Evolutionary conservation across 2,113 vertebrate species (phyloP).

Genomic region (Cyphomyrus discorhynchus): DNA sequence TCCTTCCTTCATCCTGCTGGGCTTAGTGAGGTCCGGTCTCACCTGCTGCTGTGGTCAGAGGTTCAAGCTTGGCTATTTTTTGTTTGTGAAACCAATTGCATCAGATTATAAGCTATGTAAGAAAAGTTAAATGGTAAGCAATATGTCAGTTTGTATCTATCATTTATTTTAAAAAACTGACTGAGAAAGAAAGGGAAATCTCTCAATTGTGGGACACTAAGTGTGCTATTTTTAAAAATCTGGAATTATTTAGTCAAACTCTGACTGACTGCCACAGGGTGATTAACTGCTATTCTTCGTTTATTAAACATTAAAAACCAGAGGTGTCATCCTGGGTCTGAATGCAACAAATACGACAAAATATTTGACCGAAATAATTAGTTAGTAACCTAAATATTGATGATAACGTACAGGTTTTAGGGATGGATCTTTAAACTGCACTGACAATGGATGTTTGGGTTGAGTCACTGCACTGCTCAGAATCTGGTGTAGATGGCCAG

Average conservation of each 20-base stretch:
- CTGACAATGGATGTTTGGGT: background rate
- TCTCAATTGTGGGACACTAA: background rate
- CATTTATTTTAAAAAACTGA: background rate
- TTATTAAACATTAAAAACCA: background rate
- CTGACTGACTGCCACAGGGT: background rate
- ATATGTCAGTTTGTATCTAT: background rate
- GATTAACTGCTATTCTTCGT: background rate
- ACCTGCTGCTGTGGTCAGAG: conserved; percentile 1
- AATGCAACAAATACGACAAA: background rate
- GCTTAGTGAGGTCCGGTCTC: background rate
- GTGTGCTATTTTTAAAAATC: background rate
- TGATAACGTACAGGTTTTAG: background rate
- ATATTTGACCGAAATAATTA: background rate
- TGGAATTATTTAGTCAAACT: background rate
- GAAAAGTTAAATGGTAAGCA: background rate
- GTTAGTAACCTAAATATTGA: background rate
- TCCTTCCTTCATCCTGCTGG: background rate
- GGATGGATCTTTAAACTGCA: background rate
- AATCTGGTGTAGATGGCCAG: background rate
- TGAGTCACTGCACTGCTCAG: background rate
- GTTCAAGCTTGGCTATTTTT: background rate
- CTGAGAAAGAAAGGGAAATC: background rate
- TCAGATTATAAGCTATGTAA: background rate
- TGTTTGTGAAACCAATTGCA: background rate
- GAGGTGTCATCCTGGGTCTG: background rate